Percentiles rank a stretch among this genome's conserved stretches.
Conservation (phyloP, 2,797 vertebrate genomes). For the Ambastaia sidthimunki region DNA sequence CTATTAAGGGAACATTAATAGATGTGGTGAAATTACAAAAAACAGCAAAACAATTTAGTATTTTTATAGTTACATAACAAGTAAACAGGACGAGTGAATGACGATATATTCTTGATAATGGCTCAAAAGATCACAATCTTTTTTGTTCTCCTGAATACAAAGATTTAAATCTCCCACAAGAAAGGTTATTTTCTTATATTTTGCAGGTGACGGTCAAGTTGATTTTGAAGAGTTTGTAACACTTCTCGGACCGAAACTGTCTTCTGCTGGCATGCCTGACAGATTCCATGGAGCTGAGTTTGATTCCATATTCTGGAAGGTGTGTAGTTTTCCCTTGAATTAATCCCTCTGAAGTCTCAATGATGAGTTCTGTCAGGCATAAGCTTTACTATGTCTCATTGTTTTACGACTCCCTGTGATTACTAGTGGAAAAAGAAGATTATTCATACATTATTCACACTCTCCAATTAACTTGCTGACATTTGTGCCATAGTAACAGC, state of each 20-base stretch:
- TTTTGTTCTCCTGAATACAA: background rate
- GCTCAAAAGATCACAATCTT: too few species aligned
- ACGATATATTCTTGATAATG: too few species aligned
- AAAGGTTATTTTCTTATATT: conserved; percentile 9
- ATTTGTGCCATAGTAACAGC: conserved; percentile 20
- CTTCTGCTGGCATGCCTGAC: conserved; percentile 91
- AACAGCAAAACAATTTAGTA: too few species aligned
- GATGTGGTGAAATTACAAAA: too few species aligned
- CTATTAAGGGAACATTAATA: too few species aligned
- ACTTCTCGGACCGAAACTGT: conserved; percentile 92
- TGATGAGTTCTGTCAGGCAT: conserved; percentile 25
- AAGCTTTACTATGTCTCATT: conserved; percentile 25
- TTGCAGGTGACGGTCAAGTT: conserved; percentile 92
- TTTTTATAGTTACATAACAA: too few species aligned
- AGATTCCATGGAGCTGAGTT: conserved; percentile 95
- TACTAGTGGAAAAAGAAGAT: conserved; percentile 21
- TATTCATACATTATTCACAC: conserved; percentile 49
- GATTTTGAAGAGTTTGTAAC: conserved; percentile 98
- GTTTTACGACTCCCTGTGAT: conserved; percentile 32
- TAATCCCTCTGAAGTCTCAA: background rate
- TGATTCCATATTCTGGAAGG: conserved; percentile 99
- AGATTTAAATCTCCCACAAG: conserved; percentile 6
- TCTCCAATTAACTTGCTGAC: conserved; percentile 40
- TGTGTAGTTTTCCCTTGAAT: conserved; percentile 61
- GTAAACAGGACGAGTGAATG: too few species aligned